phyloP scores from a whole-genome alignment of 2,797 vertebrate genomes.

The Melanotaenia parkinsoni region DNA sequence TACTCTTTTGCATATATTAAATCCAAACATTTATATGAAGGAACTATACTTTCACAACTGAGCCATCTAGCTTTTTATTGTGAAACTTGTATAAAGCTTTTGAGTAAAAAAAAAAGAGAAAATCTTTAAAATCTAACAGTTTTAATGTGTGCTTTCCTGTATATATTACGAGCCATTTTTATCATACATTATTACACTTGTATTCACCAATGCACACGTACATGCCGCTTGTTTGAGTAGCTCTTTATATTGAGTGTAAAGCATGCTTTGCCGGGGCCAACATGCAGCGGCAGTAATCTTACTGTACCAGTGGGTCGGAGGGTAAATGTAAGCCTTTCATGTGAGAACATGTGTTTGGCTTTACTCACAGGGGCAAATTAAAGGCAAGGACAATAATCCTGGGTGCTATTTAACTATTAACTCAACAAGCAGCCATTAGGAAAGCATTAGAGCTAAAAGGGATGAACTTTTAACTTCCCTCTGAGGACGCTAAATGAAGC shows the following conservation, averaged over 20 bases:
- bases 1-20: slow-evolving; percentile 75
- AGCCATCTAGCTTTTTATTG: slow-evolving; percentile 49
- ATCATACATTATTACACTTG: slow-evolving; percentile 25
- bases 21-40: slow-evolving; percentile 71
- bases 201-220: slow-evolving; percentile 27
- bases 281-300: slow-evolving; percentile 48
- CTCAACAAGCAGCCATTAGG: slow-evolving; percentile 77
- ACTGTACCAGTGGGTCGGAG: slow-evolving; percentile 53
- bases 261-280: slow-evolving; percentile 7
- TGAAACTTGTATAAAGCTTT: slow-evolving; percentile 38
- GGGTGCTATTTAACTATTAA: slow-evolving; percentile 76
- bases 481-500: slow-evolving; percentile 46
- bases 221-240: slow-evolving; percentile 12
- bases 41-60: slow-evolving; percentile 61
- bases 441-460: slow-evolving; percentile 75
- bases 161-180: slow-evolving; percentile 12
- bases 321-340: slow-evolving; percentile 72
- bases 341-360: slow-evolving; percentile 74
- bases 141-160: slow-evolving; percentile 36
- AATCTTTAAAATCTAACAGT: slow-evolving; percentile 23
- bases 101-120: slow-evolving; percentile 42
- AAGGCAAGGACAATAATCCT: slow-evolving; percentile 61
- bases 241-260: slow-evolving; percentile 27
- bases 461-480: slow-evolving; percentile 77
- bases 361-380: slow-evolving; percentile 63